phyloP scores from a whole-genome alignment of 2,888 invertebrate species.

The Eueremaeus valkanovi region DNA sequence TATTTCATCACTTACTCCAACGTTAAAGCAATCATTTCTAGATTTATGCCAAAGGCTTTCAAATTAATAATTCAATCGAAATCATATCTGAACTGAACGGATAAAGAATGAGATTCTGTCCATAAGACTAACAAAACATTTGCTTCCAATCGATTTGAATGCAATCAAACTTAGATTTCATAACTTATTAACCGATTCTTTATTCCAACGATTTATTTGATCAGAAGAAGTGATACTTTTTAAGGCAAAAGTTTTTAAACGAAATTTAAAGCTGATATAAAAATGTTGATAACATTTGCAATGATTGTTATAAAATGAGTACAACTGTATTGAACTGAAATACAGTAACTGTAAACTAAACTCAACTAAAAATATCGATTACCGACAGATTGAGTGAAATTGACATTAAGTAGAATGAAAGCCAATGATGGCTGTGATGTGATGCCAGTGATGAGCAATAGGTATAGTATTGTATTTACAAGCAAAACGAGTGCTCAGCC shows the following conservation, averaged over 20 bases:
- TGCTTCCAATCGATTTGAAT: too few species aligned
- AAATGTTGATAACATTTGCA: background rate
- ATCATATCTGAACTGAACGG: background rate
- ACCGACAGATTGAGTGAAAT: conserved; percentile 16
- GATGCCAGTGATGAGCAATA: background rate
- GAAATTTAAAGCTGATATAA: too few species aligned
- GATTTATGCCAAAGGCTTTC: background rate
- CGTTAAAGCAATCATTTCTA: conserved; percentile 15
- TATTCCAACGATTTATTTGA: too few species aligned
- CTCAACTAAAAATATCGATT: conserved; percentile 22
- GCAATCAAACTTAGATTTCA: too few species aligned
- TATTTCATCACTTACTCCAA: conserved; percentile 3
- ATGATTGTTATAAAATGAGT: conserved; percentile 21
- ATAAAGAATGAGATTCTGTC: background rate
- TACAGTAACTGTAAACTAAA: too few species aligned
- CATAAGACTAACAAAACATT: background rate
- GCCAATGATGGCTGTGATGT: background rate
- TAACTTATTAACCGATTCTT: too few species aligned
- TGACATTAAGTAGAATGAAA: conserved; percentile 13
- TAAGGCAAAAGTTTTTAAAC: too few species aligned
- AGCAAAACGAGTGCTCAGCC: background rate
- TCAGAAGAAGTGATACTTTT: too few species aligned
- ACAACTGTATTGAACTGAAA: too few species aligned
- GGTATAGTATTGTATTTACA: background rate
- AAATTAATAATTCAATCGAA: conserved; percentile 6